Conservation (phyloP, 2,797 vertebrate genomes). For the Dipus sagitta region DNA sequence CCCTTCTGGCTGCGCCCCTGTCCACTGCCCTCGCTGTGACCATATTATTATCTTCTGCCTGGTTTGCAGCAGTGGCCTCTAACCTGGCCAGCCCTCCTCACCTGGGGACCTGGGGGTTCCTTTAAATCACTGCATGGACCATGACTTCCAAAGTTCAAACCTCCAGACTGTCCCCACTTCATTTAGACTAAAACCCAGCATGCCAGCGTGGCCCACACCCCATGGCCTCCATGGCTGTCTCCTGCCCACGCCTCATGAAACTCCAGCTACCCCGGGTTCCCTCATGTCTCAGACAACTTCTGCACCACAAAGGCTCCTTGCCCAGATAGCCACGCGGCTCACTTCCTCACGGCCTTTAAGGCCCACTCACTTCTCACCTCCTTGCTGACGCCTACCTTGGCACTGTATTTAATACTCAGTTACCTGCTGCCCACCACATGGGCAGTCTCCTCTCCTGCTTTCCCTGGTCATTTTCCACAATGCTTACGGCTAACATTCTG, state of each 20-base stretch:
- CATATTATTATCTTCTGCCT: not conserved
- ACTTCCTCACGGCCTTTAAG: not conserved
- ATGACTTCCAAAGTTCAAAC: not conserved
- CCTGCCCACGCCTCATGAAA: not conserved
- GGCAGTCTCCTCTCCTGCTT: not conserved
- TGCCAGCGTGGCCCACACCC: no score
- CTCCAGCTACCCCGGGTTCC: not conserved
- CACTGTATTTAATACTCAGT: not conserved
- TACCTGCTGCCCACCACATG: not conserved
- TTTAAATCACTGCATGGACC: fast-evolving
- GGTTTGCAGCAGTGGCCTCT: fast-evolving
- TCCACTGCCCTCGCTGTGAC: not conserved
- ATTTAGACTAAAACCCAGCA: not conserved
- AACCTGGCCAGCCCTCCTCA: fast-evolving
- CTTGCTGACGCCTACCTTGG: not conserved
- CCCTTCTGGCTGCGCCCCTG: not conserved
- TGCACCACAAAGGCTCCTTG: not conserved
- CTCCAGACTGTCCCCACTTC: not conserved
- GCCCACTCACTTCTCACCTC: not conserved
- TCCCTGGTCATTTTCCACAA: not conserved
- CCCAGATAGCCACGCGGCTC: fast-evolving
- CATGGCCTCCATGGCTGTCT: fast-evolving
- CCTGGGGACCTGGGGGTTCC: no score
- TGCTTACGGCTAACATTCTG: fast-evolving
- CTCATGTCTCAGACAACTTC: not conserved